Evolutionary conservation across 2,113 vertebrate genomes (phyloP), one percentile per base, ranked within the genome.

Genomic region (Hypanus sabinus): DNA sequence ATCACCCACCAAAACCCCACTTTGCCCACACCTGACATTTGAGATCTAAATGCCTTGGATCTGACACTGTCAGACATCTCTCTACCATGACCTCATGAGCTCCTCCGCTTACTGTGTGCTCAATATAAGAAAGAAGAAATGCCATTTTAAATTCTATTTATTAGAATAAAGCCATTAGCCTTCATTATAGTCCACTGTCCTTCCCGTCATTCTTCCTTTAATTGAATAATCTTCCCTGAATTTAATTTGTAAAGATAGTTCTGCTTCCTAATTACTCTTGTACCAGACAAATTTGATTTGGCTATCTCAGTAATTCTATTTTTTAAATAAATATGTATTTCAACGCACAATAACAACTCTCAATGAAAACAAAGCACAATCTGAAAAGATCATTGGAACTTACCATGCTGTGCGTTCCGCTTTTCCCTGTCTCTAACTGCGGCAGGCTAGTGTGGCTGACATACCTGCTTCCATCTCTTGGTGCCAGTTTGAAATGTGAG

Each of bases 191-290:
- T 24, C 46, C 68, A 73, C 70, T 73, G 3, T 70, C 65, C 70
- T 55, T 93, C n/a, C 91, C 55, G 18, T 70, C 38, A 22, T 75
- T 46, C 20, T 90, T 73, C 65, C 36, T 55, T 70, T 93, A 93
- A 93, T 12, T 46, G 55, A 93, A 93, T 93, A 93, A 93, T 38
- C 97, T 97, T 97, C 96, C 73, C 95, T 95, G 96, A 97, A 97
- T 97, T 96, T 94, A 96, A 97, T 97, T 97, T 96, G 83, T 95
- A 95, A 95, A 97, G 96, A 95, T 95, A 96, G 96, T 96, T 96
- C 95, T 93, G 38, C 71, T 93, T 75, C 91, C 91, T 93, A 73
- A 93, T 73, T 75, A 71, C 91, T 93, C 68, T 70, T 36, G 91
- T 75, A 38, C 36, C 91, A 93, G 91, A 73, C 91, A 93, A 93